Conservation (phyloP, 2,888 invertebrate species). For the Palloptera scutellata region DNA sequence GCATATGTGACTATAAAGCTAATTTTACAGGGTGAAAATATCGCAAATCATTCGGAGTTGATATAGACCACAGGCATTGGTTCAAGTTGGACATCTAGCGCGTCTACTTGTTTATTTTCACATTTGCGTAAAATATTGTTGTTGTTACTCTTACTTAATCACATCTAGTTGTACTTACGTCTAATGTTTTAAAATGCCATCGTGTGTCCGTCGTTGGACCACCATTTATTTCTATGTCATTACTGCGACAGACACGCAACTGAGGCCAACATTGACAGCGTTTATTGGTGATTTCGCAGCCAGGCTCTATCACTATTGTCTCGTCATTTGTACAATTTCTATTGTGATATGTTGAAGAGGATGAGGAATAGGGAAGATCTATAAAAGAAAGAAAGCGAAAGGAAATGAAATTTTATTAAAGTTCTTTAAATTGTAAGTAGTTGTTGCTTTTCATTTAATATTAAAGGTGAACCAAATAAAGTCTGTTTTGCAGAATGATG, state of each 20-base stretch:
- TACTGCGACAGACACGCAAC: conserved; percentile 59
- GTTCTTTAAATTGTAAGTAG: conserved; percentile 4
- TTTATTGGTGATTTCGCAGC: conserved; percentile 64
- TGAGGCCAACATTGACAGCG: conserved; percentile 64
- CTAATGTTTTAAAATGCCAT: conserved; percentile 63
- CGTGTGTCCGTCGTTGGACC: conserved; percentile 51
- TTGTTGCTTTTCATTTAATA: too few relatives aligned
- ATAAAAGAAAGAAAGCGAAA: conserved; percentile 34
- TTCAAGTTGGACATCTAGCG: background rate
- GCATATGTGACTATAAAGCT: too few relatives aligned
- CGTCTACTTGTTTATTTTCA: background rate
- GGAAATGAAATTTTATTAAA: background rate
- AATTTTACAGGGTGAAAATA: background rate
- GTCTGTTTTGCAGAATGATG: too few relatives aligned
- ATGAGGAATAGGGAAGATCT: conserved; percentile 57
- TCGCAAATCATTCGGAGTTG: background rate
- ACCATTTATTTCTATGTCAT: conserved; percentile 40
- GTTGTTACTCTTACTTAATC: background rate
- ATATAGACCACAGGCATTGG: background rate
- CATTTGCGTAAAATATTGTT: background rate
- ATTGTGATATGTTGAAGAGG: conserved; percentile 42
- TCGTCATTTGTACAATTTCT: conserved; percentile 61
- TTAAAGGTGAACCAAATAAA: too few relatives aligned
- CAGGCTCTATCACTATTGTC: conserved; percentile 59
- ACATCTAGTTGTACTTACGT: conserved; percentile 48